Percentiles rank a stretch among this genome's conserved stretches.
Evolutionary conservation across 2,888 invertebrate species (phyloP).

Genomic region (Standfussiana lucernea): DNA sequence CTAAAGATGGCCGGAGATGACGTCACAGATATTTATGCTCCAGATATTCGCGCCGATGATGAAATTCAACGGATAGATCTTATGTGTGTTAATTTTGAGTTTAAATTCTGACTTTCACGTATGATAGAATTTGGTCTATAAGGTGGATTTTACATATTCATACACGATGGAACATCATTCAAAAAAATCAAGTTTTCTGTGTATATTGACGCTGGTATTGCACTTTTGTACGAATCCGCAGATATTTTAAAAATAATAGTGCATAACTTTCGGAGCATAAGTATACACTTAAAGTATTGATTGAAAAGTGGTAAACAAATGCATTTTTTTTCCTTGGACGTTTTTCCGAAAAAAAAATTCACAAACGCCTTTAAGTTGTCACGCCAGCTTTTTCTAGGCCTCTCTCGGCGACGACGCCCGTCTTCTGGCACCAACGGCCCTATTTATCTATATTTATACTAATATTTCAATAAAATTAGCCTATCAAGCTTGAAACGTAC

Average conservation of each 20-base stretch:
- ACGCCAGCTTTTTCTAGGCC: too few relatives aligned
- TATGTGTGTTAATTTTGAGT: constrained; percentile 44
- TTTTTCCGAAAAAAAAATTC: too few relatives aligned
- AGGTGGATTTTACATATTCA: not conserved
- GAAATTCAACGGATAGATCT: constrained; percentile 44
- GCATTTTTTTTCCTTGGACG: too few relatives aligned
- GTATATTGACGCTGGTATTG: not conserved
- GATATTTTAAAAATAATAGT: not conserved
- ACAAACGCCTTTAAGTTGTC: too few relatives aligned
- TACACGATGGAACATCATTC: not conserved
- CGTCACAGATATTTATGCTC: constrained; percentile 77
- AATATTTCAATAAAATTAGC: too few relatives aligned
- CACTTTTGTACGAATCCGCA: not conserved
- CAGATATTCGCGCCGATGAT: constrained; percentile 53
- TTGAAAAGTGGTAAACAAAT: too few relatives aligned
- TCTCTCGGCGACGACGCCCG: too few relatives aligned
- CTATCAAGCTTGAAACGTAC: not conserved
- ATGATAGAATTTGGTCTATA: too few relatives aligned
- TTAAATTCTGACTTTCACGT: constrained; percentile 16
- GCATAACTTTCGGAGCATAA: not conserved
- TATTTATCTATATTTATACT: too few relatives aligned
- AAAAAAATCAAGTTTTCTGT: not conserved
- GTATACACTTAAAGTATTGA: not conserved
- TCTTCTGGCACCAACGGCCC: too few relatives aligned
- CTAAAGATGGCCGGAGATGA: constrained; percentile 74